Conservation (phyloP, 2,888 invertebrate species). For the Melanophora roralis region DNA sequence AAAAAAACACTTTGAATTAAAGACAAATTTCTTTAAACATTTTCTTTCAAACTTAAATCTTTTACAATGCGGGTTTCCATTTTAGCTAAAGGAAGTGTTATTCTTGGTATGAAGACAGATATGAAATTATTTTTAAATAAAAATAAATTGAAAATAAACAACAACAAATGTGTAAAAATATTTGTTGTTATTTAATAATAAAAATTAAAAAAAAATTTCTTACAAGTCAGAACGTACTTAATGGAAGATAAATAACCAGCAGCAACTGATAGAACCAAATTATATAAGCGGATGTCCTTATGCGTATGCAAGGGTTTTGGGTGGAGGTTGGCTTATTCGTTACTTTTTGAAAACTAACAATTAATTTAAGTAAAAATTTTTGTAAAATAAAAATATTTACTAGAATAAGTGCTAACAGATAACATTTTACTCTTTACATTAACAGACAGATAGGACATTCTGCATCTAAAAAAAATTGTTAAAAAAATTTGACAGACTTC, state of each 20-base stretch:
- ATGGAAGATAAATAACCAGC: constrained; percentile 19
- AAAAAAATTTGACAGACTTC: too few species aligned
- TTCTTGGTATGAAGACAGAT: constrained; percentile 15
- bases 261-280: not conserved
- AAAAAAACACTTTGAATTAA: too few species aligned
- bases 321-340: too few species aligned
- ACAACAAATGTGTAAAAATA: constrained; percentile 1
- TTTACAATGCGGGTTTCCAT: constrained; percentile 26
- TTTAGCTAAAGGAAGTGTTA: not conserved
- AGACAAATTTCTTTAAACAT: not conserved
- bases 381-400: too few species aligned
- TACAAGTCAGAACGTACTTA: constrained; percentile 5
- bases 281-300: too few species aligned
- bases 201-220: not conserved
- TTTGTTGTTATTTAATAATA: constrained; percentile 2
- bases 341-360: too few species aligned
- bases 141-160: constrained; percentile 48
- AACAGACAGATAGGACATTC: too few species aligned
- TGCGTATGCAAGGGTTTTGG: too few species aligned
- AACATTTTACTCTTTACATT: too few species aligned
- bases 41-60: not conserved
- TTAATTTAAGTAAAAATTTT: too few species aligned
- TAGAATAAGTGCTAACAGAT: too few species aligned
- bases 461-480: too few species aligned
- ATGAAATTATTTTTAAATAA: constrained; percentile 46